phyloP scores from a whole-genome alignment of 2,797 vertebrate species.

The Pogonophryne albipinna region DNA sequence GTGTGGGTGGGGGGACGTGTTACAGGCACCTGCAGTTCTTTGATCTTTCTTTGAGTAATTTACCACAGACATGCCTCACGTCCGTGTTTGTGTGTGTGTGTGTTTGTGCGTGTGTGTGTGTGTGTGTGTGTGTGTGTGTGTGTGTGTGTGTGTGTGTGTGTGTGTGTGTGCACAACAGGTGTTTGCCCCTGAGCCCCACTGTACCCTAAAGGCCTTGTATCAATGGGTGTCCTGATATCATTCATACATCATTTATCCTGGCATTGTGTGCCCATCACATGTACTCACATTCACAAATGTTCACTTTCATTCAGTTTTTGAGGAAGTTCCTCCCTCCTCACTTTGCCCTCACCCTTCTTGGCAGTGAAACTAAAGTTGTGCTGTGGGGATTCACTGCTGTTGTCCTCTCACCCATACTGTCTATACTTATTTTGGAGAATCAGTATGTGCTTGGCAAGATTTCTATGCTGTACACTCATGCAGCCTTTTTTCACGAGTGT shows the following conservation, averaged over 20 bases:
- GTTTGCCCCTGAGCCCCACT: constrained; percentile 53
- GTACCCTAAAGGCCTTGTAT: constrained; percentile 21
- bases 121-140: constrained; percentile 13
- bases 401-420: constrained; percentile 63
- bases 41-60: constrained; percentile 27
- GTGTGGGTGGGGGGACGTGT: background rate
- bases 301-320: constrained; percentile 40
- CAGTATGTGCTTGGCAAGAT: constrained; percentile 42
- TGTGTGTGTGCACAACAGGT: constrained; percentile 51
- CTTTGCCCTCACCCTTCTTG: constrained; percentile 54
- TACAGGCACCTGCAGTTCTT: constrained; percentile 22
- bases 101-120: background rate
- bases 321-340: constrained; percentile 23
- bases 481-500: constrained; percentile 13
- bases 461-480: constrained; percentile 15
- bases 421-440: constrained; percentile 49
- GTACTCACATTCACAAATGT: constrained; percentile 44
- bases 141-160: constrained; percentile 1
- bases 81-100: constrained; percentile 8
- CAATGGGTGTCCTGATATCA: constrained; percentile 35
- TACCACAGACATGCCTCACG: background rate
- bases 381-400: constrained; percentile 58
- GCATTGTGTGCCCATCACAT: constrained; percentile 29
- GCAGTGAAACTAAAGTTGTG: constrained; percentile 59
- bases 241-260: constrained; percentile 34